Evolutionary conservation across 2,797 vertebrate species (phyloP), one percentile per base, ranked within the genome.

Genomic region (Ctenopoma kingsleyae): DNA sequence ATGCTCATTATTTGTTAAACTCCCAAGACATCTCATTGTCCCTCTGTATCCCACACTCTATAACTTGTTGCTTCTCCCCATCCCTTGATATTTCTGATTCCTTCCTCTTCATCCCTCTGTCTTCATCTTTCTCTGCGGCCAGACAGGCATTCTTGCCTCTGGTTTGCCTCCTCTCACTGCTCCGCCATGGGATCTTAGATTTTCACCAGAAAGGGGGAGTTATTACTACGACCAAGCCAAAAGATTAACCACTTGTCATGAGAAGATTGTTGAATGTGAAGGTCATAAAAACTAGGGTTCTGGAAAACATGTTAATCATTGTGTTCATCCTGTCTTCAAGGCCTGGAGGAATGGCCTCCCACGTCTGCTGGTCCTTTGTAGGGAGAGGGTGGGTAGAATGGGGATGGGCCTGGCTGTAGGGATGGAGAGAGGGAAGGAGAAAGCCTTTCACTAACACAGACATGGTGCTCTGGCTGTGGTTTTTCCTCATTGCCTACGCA

Each of bases 211-310:
- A 80, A 74, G 55, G 58, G 71, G 86, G 84, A 90, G 86, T 89
- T 85, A 72, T 83, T 78, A 69, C 77, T 44, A 60, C 20, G 30
- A 41, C 56, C 41, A 74, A 82, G 82, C 78, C 86, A 86, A 87
- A 91, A 89, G 71, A 85, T 83, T 79, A 85, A 82, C 67, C 73
- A 78, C 83, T 86, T 88, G 88, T 90, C 87, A 90, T 84, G 81
- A 87, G 87, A 86, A 92, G 80, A 89, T 87, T 82, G 83, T 62
- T 91, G 71, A 90, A 93, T 87, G 90, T 93, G 90, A 93, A 92
- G 91, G 92, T 88, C 85, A 85, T 87, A 90, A 88, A 92, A 91
- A 74, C 64, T 15, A 62, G 48, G 17, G 78, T 77, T 83, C 82
- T 91, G 90, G 90, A 93, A 93, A 92, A 92, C 73, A 90, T 67